These are phyloP conservation scores for Acrocephalus kingi DNA, from an alignment of 2,113 vertebrate species.

Conservation along the genomic window DNA sequence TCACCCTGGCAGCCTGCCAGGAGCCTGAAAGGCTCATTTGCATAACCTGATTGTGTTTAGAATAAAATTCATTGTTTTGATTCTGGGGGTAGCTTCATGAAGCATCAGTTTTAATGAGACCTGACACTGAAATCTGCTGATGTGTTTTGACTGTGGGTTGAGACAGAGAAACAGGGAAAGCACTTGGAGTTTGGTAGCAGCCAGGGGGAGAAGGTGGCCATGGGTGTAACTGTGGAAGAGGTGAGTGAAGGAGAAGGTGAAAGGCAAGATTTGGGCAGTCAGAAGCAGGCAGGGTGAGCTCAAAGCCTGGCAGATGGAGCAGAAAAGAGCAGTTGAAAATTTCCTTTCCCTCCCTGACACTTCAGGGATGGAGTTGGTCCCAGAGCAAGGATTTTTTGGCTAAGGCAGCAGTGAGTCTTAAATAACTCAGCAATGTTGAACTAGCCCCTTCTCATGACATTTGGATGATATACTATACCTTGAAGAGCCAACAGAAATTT, in stretches of 20 bases:
- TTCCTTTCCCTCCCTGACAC: neutral
- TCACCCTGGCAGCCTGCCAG: neutral
- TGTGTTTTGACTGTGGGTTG: neutral
- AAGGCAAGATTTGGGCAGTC: neutral
- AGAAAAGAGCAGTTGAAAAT: neutral
- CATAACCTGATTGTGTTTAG: neutral
- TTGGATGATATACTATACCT: neutral
- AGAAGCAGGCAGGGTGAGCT: neutral
- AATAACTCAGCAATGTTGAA: conserved; percentile 32
- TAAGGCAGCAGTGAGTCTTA: conserved; percentile 12
- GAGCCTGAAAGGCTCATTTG: neutral
- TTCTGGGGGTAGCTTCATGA: neutral
- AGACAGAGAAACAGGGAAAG: neutral
- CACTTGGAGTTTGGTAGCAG: neutral
- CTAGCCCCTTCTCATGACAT: conserved; percentile 35
- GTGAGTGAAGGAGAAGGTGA: neutral
- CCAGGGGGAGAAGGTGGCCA: neutral
- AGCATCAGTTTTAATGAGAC: neutral
- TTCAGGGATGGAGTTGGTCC: neutral
- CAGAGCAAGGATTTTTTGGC: conserved; percentile 51
- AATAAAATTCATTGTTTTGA: conserved; percentile 31
- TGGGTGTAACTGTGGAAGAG: neutral
- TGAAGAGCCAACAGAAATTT: neutral
- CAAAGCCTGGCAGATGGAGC: neutral
- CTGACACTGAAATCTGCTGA: neutral